These are phyloP conservation scores for Microcebus lehilahytsara DNA, from an alignment of 2,113 vertebrate species.

Conservation along the genomic window DNA sequence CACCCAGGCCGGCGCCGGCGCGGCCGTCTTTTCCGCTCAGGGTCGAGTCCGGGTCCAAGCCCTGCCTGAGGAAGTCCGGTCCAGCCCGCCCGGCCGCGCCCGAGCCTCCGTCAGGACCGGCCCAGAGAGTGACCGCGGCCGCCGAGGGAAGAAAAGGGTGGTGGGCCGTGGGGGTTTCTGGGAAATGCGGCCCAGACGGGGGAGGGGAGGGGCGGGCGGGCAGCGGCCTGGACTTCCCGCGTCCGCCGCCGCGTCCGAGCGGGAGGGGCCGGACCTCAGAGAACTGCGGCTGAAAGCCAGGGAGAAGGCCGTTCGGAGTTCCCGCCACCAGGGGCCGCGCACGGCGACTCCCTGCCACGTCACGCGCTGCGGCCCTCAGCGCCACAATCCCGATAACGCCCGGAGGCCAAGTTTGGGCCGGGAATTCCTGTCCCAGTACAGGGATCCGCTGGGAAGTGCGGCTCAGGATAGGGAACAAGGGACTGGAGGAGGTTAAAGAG, in stretches of 20 bases:
- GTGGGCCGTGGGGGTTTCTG: neutral
- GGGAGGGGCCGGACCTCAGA: neutral
- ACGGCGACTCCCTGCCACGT: accelerated
- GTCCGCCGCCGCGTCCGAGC: neutral
- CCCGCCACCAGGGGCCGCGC: neutral
- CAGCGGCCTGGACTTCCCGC: no score
- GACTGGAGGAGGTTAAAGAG: neutral
- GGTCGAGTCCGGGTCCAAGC: no score
- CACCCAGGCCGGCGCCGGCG: neutral
- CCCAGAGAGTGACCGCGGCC: neutral
- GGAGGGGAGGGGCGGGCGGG: neutral
- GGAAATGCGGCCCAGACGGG: neutral
- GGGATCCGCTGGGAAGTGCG: neutral
- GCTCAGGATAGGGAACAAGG: neutral
- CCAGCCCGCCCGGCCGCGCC: neutral
- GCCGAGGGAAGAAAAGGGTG: no score
- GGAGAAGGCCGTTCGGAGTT: neutral
- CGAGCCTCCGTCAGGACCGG: neutral
- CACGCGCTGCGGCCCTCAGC: accelerated
- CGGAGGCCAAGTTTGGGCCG: neutral
- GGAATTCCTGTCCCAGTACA: neutral
- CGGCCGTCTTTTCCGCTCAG: neutral
- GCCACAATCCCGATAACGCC: neutral
- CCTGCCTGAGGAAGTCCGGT: neutral
- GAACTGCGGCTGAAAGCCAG: neutral